These are phyloP conservation scores for Ryuthela nishihirai DNA, from an alignment of 2,888 invertebrate species.

Conservation along the genomic window DNA sequence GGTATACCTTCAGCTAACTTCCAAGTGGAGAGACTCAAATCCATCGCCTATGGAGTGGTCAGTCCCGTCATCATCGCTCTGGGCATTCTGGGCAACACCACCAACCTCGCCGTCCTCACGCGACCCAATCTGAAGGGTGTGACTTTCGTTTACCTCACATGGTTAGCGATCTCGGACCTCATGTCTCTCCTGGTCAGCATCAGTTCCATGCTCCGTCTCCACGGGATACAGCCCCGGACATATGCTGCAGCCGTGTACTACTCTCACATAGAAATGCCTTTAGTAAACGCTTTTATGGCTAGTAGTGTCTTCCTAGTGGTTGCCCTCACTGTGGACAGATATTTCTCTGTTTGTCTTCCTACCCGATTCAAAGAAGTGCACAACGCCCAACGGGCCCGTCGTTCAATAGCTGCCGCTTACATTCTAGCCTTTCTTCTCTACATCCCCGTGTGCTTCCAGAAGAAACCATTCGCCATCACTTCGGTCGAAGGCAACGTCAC, in stretches of 20 bases:
- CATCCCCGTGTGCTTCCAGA: slow-evolving; percentile 52
- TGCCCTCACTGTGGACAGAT: slow-evolving; percentile 55
- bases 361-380: slow-evolving; percentile 50
- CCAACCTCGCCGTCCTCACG: slow-evolving; percentile 54
- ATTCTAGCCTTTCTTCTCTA: slow-evolving; percentile 51
- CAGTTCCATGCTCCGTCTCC: slow-evolving; percentile 50
- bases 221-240: slow-evolving; percentile 47
- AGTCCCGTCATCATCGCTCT: slow-evolving; percentile 53
- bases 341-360: slow-evolving; percentile 54
- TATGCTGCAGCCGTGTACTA: slow-evolving; percentile 50
- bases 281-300: slow-evolving; percentile 55
- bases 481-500: background rate
- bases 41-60: slow-evolving; percentile 51
- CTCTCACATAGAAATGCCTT: slow-evolving; percentile 54
- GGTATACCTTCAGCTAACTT: too few species aligned
- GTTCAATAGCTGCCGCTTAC: slow-evolving; percentile 50
- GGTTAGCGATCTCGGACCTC: slow-evolving; percentile 53
- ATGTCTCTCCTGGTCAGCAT: slow-evolving; percentile 54
- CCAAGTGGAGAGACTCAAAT: slow-evolving; percentile 34
- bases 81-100: slow-evolving; percentile 54
- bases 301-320: slow-evolving; percentile 56
- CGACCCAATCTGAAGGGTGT: slow-evolving; percentile 54
- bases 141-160: slow-evolving; percentile 53
- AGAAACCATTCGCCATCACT: slow-evolving; percentile 40
- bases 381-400: slow-evolving; percentile 48